A percentile compares a stretch with the other conserved stretches of the same genome.
Conservation (phyloP, 2,888 invertebrate species). For the Hirtodrosophila cameraria region DNA sequence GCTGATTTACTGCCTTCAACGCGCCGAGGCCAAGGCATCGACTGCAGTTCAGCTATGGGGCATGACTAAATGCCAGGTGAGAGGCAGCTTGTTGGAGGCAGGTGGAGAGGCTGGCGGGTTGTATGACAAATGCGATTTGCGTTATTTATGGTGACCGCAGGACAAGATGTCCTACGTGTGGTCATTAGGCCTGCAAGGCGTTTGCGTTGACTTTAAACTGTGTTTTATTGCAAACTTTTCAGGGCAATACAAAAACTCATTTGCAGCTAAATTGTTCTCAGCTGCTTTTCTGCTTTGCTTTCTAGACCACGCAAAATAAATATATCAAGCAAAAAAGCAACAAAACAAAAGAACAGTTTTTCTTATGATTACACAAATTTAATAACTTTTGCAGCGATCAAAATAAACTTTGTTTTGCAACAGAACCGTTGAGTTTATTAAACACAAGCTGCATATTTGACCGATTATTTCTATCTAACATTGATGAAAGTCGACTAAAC, state of each 20-base stretch:
- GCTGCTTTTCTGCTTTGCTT: no score
- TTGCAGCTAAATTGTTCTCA: not conserved
- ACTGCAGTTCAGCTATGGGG: conserved; percentile 45
- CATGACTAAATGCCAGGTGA: conserved; percentile 5
- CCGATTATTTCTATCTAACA: no score
- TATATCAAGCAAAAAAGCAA: no score
- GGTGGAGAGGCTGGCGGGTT: conserved; percentile 35
- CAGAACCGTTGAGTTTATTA: no score
- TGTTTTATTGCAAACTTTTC: conserved; percentile 31
- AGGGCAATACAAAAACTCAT: conserved; percentile 5
- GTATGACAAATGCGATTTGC: conserved; percentile 78
- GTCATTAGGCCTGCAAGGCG: conserved; percentile 61
- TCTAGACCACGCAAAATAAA: no score
- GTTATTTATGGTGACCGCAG: conserved; percentile 81
- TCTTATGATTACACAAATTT: no score
- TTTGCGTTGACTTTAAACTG: conserved; percentile 29
- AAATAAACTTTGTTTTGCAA: no score
- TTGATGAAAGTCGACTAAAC: no score
- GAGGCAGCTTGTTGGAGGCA: not conserved
- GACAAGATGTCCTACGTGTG: conserved; percentile 77
- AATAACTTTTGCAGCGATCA: no score
- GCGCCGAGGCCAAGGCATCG: conserved; percentile 41
- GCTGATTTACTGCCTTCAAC: conserved; percentile 80
- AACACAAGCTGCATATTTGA: no score
- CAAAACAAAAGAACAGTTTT: no score